Evolutionary conservation across 2,888 invertebrate genomes (phyloP).

Genomic region (Parthenolecanium corni): DNA sequence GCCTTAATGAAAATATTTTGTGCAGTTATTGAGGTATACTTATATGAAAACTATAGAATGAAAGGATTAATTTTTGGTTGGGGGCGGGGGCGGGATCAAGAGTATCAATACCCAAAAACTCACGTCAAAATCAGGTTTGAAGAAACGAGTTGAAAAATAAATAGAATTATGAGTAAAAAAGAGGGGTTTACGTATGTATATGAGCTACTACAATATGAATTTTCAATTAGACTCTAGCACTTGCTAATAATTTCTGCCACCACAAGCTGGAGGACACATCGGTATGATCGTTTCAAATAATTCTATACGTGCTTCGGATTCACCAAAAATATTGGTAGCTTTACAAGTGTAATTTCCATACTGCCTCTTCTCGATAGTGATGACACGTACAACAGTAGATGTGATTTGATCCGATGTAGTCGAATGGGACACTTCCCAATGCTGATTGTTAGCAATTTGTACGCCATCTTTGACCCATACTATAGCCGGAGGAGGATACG

Average conservation of each 20-base stretch:
- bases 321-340: slow-evolving; percentile 77
- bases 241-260: slow-evolving; percentile 42
- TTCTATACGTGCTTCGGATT: slow-evolving; percentile 65
- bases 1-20: no score
- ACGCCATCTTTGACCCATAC: slow-evolving; percentile 78
- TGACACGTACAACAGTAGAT: slow-evolving; percentile 75
- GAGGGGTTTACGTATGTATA: no score
- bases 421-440: slow-evolving; percentile 79
- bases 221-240: no score
- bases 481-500: slow-evolving; percentile 86
- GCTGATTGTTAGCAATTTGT: slow-evolving; percentile 75
- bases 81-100: no score
- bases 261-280: slow-evolving; percentile 83
- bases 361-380: slow-evolving; percentile 81
- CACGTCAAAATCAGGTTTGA: no score
- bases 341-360: slow-evolving; percentile 76
- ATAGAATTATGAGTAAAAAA: no score
- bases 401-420: slow-evolving; percentile 86
- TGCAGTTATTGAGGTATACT: no score
- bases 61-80: no score
- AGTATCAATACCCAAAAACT: no score
- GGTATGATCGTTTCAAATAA: slow-evolving; percentile 76
- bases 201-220: no score
- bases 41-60: no score
- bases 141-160: no score